Evolutionary conservation across 2,888 invertebrate genomes (phyloP), one percentile per base, ranked within the genome.

Genomic region (Drosophila trichaetosa): DNA sequence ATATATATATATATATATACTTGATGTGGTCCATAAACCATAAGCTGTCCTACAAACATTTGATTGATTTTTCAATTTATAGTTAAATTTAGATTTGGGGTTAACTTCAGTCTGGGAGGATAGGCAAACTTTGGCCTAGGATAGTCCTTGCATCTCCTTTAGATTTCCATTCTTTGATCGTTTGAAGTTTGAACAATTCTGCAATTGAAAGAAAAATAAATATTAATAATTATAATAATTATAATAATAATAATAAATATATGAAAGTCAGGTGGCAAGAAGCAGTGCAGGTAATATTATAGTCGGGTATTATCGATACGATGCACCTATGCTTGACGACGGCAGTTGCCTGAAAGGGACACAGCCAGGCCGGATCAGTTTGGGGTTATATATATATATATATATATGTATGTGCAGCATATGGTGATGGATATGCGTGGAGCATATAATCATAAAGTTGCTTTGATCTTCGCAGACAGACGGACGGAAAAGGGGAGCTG

Each of bases 351-450:
- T 46, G 21, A 46, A 21, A 46, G 46, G 24, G 31, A n/a, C 52
- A 33, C n/a, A 21, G 61, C 49, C 21, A 49, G 61, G 49, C 33
- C 49, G 38, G 57, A 54, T 60, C 4, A 11, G n/a, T 38, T 38
- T 54, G 29, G 54, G 33, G 29, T 66, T 63, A 67, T 66, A 67
- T 67, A 70, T 31, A 10, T 31, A 10, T 10, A 10, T 57, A 53
- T 10, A 10, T 57, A 49, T 53, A 27, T 18, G 27, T 16, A 27
- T 27, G 33, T 56, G 59, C 79, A 71, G 76, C 85, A 84, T 79
- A 73, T 82, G 85, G 70, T 85, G 83, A 85, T 84, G 83, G 83
- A 84, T 84, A 74, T 79, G 85, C 85, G 71, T 81, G 83, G 79
- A 86, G 79, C 83, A 83, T 83, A 77, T 81, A 79, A 83, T 83